Conservation (phyloP, 2,888 invertebrate genomes). For the Ophion costatus region DNA sequence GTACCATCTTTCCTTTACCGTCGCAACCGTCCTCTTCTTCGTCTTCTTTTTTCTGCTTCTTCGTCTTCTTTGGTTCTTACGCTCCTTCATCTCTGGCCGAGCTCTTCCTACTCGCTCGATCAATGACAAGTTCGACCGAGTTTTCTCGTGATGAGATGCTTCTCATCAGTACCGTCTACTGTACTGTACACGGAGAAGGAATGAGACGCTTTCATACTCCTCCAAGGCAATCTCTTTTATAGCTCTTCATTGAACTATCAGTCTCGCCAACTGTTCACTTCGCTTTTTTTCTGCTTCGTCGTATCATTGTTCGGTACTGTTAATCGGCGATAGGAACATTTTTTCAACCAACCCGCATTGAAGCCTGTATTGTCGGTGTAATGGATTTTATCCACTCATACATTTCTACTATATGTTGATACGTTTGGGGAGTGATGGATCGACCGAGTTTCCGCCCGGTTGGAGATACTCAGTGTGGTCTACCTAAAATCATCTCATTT, state of each 20-base stretch:
- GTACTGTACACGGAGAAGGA: constrained; percentile 30
- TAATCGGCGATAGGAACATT: constrained; percentile 51
- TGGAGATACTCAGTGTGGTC: constrained; percentile 14
- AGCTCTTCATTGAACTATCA: constrained; percentile 62
- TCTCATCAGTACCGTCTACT: constrained; percentile 51
- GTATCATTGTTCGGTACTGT: constrained; percentile 49
- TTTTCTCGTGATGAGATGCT: constrained; percentile 59
- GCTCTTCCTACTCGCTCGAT: constrained; percentile 76
- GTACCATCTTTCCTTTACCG: constrained; percentile 48
- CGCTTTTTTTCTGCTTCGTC: constrained; percentile 32
- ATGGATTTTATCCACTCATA: constrained; percentile 63
- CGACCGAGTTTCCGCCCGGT: constrained; percentile 21
- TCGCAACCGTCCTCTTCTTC: constrained; percentile 46
- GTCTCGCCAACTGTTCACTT: constrained; percentile 54
- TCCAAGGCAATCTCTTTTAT: constrained; percentile 50
- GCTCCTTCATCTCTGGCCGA: constrained; percentile 52
- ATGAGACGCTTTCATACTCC: constrained; percentile 57
- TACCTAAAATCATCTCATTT: background rate
- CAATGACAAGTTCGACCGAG: constrained; percentile 77
- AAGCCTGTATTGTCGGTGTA: constrained; percentile 8
- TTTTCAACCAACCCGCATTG: constrained; percentile 25
- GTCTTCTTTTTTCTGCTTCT: constrained; percentile 26
- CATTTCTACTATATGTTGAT: constrained; percentile 70
- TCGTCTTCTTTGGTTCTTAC: constrained; percentile 51
- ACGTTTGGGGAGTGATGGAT: constrained; percentile 12